Conservation (phyloP, 2,888 invertebrate species). For the Ditula angustiorana region DNA sequence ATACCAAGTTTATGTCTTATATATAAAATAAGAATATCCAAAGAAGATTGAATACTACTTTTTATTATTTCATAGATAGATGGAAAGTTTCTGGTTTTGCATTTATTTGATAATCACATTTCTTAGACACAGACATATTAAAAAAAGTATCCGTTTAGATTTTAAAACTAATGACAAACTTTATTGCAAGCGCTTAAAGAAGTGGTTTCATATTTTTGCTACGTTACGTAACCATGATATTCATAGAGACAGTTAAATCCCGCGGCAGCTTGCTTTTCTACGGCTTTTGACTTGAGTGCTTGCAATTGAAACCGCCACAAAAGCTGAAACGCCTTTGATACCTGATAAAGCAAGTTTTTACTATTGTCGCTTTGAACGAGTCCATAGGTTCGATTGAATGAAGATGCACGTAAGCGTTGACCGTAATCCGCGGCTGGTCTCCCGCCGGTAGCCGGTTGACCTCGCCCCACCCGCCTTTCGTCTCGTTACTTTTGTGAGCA, state of each 20-base stretch:
- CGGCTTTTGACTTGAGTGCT: not conserved
- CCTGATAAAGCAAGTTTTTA: conserved; percentile 60
- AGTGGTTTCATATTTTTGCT: not conserved
- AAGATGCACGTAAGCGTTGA: conserved; percentile 69
- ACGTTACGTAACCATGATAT: not conserved
- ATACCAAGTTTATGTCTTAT: too few species aligned
- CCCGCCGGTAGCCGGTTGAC: conserved; percentile 68
- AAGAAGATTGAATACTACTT: too few species aligned
- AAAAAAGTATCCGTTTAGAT: too few species aligned
- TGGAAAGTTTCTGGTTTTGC: too few species aligned
- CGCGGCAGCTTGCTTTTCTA: not conserved
- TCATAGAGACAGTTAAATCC: not conserved
- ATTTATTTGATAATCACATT: too few species aligned
- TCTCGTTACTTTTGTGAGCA: conserved; percentile 71
- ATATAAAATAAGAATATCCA: too few species aligned
- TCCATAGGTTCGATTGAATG: conserved; percentile 63
- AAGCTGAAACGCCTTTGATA: conserved; percentile 54
- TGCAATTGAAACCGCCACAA: conserved; percentile 10
- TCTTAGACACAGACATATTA: too few species aligned
- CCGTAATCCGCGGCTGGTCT: conserved; percentile 71
- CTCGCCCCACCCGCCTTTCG: conserved; percentile 67
- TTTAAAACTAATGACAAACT: too few species aligned
- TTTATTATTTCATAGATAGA: too few species aligned
- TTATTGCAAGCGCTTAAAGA: too few species aligned
- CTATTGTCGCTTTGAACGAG: conserved; percentile 61